Evolutionary conservation across 2,113 vertebrate species (phyloP), one percentile per base, ranked within the genome.

Genomic region (Chiloscyllium plagiosum): DNA sequence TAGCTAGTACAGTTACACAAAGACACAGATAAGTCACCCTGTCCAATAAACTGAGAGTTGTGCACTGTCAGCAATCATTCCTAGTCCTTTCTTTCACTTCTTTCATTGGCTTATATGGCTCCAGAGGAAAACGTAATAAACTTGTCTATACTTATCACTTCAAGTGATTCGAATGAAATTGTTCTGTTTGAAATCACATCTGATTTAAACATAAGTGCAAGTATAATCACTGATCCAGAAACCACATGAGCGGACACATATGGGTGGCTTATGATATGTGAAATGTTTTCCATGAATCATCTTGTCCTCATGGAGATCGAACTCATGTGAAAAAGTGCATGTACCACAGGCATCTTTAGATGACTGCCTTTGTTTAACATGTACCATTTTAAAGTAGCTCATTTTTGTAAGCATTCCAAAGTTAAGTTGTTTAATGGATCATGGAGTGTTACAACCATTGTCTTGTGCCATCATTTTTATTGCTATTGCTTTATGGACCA

Each of bases 251-350:
- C 17, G 29, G 61, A n/a, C 69, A 17, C 94, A 95, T 72, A 72
- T 95, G 94, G 68, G 47, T 24, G 7, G 94, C 26, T 95, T 95
- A 13, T 72, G 24, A 26, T 29, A 50, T 95, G 69, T 76, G 47
- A 95, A 50, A 52, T 95, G 1, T 95, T 70, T 95, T 72, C 94
- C 94, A 95, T 76, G 69, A 95, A 72, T 95, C 94, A 70, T 93
- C 24, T 52, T 37, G 70, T 95, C 37, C 66, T 70, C 52, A 61
- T 42, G 94, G 42, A 50, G 93, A 37, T 69, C 1, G 92, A n/a
- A 66, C 37, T 37, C 66, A 37, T 69, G 66, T 94, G 92, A 70
- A 24, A 69, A 94, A 26, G 65, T 50, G 70, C 19, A 47, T 72
- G 69, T 76, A 95, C 68, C 24, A 29, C 94, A 93, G n/a, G 89